A percentile compares a stretch with the other conserved stretches of the same genome.
phyloP scores from a whole-genome alignment of 2,113 vertebrate genomes.

The Aleadryas rufinucha region DNA sequence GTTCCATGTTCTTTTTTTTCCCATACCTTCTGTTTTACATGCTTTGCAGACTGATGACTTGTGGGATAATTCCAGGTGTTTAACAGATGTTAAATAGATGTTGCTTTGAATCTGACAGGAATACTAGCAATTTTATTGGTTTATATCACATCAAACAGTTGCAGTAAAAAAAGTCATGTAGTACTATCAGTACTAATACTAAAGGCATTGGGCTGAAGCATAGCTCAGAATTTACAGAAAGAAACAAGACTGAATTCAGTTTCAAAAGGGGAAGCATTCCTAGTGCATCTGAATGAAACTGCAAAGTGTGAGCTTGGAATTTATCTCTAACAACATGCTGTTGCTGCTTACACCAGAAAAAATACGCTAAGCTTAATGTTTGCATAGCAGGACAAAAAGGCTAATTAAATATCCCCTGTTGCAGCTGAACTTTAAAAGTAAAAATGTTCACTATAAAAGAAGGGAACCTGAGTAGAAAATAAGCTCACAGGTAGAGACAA shows the following conservation, averaged over 20 bases:
- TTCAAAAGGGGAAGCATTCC: background rate
- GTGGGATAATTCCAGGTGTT: slow-evolving; percentile 35
- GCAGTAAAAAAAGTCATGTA: slow-evolving; percentile 26
- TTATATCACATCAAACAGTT: slow-evolving; percentile 46
- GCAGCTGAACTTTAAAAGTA: background rate
- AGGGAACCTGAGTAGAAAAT: background rate
- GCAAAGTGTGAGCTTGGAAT: background rate
- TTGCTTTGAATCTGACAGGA: slow-evolving; percentile 38
- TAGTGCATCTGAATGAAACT: background rate
- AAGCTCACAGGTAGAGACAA: background rate
- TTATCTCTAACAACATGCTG: background rate
- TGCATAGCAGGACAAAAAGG: background rate
- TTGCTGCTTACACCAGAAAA: background rate
- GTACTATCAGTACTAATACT: slow-evolving; percentile 3
- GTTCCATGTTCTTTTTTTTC: background rate
- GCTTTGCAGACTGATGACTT: background rate
- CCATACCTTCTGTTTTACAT: background rate
- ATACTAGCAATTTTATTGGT: slow-evolving; percentile 44
- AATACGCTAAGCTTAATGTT: background rate
- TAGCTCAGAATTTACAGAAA: background rate
- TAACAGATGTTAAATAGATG: slow-evolving; percentile 41
- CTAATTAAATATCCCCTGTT: background rate
- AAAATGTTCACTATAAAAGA: background rate
- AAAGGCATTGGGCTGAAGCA: background rate
- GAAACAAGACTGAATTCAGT: background rate